phyloP scores from a whole-genome alignment of 2,888 invertebrate species.

The Acleris literana region DNA sequence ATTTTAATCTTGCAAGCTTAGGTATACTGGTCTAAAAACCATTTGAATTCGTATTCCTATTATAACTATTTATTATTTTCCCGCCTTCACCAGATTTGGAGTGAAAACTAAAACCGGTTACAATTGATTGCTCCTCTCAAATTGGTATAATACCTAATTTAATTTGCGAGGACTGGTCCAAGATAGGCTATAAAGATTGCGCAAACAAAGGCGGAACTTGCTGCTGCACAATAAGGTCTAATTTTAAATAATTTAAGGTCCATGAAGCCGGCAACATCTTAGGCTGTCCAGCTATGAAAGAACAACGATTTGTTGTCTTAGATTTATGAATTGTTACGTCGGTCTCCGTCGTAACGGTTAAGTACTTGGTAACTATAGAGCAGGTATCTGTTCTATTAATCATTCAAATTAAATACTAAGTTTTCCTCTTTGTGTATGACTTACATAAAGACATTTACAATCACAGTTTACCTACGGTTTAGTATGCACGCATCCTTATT shows the following conservation, averaged over 20 bases:
- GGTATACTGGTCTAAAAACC: too few relatives aligned
- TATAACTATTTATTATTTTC: too few relatives aligned
- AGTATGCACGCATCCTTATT: background rate
- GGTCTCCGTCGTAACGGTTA: conserved; percentile 52
- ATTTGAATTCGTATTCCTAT: too few relatives aligned
- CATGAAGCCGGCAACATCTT: conserved; percentile 4
- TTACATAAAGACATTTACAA: conserved; percentile 12
- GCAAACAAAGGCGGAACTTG: background rate
- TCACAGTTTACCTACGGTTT: background rate
- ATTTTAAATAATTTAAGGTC: background rate
- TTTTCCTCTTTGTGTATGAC: conserved; percentile 22
- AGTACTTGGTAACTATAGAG: conserved; percentile 41
- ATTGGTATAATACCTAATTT: conserved; percentile 8
- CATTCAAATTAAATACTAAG: conserved; percentile 41
- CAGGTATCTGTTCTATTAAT: conserved; percentile 35
- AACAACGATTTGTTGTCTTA: conserved; percentile 54
- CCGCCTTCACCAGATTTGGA: background rate
- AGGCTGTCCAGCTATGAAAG: conserved; percentile 49
- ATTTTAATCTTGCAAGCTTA: too few relatives aligned
- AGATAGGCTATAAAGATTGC: background rate
- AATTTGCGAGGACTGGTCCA: conserved; percentile 12
- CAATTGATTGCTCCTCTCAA: conserved; percentile 13
- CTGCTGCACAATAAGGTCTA: conserved; percentile 2
- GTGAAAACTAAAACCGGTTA: background rate
- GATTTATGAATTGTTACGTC: conserved; percentile 51